These are phyloP conservation scores for Piprites chloris DNA, from an alignment of 2,113 vertebrate species.

Conservation along the genomic window DNA sequence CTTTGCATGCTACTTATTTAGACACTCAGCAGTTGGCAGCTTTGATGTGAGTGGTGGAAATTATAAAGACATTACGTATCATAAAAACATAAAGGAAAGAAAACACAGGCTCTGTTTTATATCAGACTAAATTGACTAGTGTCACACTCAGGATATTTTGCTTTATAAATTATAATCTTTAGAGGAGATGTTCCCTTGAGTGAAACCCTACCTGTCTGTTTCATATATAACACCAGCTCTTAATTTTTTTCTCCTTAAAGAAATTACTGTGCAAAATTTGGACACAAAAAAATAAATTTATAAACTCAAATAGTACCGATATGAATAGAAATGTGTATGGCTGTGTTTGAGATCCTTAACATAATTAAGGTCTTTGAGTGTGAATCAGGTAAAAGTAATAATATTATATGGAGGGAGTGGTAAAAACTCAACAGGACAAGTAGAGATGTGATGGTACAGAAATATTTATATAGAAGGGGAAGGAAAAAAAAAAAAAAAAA, in stretches of 20 bases:
- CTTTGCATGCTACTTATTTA: conserved; percentile 83
- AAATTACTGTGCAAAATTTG: background rate
- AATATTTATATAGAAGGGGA: background rate
- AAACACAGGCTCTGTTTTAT: conserved; percentile 72
- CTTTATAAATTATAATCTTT: conserved; percentile 74
- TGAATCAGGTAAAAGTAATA: background rate
- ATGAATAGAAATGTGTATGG: background rate
- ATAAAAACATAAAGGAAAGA: conserved; percentile 83
- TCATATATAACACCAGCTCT: background rate
- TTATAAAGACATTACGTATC: conserved; percentile 82
- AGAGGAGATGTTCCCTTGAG: conserved; percentile 56
- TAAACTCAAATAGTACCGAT: background rate
- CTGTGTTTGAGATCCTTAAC: background rate
- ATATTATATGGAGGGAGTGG: background rate
- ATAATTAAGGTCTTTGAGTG: background rate
- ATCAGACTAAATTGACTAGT: conserved; percentile 76
- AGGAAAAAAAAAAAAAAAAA: fast-evolving
- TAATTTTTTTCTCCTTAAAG: background rate
- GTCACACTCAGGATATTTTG: conserved; percentile 75
- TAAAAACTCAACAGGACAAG: background rate
- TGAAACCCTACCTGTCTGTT: conserved; percentile 61
- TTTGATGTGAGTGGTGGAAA: conserved; percentile 79
- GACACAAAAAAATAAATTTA: background rate
- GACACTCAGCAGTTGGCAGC: conserved; percentile 78
- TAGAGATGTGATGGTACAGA: background rate